Base-by-base conservation (phyloP, 2,113 vertebrate species). In the Gambusia affinis region DNA sequence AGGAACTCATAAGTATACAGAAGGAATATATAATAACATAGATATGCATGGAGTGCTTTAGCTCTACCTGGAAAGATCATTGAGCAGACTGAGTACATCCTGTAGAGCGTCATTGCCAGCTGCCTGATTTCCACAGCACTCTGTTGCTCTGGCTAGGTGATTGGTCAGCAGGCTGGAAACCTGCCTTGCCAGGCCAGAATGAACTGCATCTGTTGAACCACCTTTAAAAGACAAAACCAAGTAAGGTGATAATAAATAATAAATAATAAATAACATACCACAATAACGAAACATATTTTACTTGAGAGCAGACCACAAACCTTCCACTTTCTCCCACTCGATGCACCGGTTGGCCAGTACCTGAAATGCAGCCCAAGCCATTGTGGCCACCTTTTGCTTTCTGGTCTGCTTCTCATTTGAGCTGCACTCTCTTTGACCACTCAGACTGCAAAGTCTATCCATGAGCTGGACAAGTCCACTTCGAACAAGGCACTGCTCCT, bases 341-440 rank as follows among this genome's bases (percentile, higher is more conserved):
- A 99, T 98, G 73, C 98, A 99, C 72, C 98, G 95, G 78, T 98
- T 99, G 88, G 98, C 98, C 12, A 99, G 93, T 88, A 99, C 98
- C 92, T 99, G 97, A 92, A 99, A 99, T 66, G 98, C 98, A 27
- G 98, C 98, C 98, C 97, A 99, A 65, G 98, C 98, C 98, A 99
- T 99, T 39, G 97, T 96, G 76, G 98, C 98, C 79, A 99, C 98
- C 80, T 97, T 98, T 90, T 99, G 98, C 65, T 98, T 99, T 89
- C 95, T 98, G 31, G 97, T 99, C 80, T 99, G 98, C 29, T 99
- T 99, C 88, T 99, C 97, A 54, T 93, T 99, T 0, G 96, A 99
- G 92, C 96, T 96, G 86, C 96, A 95, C 80, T 98, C 97, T 0
- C 96, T 93, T 92, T 99, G 97, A 87, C 97, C 97, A 87, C 97